A percentile compares a stretch with the other conserved stretches of the same genome.
phyloP scores from a whole-genome alignment of 2,113 vertebrate genomes.

The Gymnobelideus leadbeateri region DNA sequence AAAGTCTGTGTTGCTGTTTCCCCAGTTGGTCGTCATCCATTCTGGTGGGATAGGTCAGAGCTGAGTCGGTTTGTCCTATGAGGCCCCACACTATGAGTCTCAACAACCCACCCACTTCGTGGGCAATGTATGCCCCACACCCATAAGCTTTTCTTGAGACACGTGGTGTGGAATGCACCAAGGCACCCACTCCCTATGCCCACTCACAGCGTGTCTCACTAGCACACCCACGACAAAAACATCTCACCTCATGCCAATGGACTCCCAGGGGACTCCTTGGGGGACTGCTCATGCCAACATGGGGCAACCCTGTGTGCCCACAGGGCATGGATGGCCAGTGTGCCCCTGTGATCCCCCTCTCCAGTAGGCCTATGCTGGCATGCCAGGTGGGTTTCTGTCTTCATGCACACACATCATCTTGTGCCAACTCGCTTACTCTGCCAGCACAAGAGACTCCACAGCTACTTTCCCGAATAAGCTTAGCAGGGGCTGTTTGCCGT shows the following conservation, averaged over 20 bases:
- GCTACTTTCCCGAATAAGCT: conserved; percentile 43
- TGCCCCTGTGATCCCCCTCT: neutral
- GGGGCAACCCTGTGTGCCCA: accelerated
- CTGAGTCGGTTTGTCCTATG: conserved; percentile 31
- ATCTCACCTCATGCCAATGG: neutral
- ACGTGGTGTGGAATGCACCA: neutral
- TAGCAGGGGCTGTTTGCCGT: conserved; percentile 38
- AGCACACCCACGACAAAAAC: neutral
- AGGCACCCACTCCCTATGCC: conserved; percentile 38
- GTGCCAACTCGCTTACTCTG: conserved; percentile 33
- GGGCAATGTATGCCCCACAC: conserved; percentile 30
- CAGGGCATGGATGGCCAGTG: neutral
- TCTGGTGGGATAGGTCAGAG: neutral
- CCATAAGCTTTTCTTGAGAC: conserved; percentile 13
- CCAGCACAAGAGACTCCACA: conserved; percentile 35
- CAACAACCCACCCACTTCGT: neutral
- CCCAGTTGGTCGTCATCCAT: conserved; percentile 12
- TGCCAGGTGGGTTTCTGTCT: conserved; percentile 28
- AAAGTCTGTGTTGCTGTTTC: neutral
- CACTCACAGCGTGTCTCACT: conserved; percentile 18
- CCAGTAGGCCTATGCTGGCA: neutral
- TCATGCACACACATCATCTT: neutral
- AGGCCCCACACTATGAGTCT: conserved; percentile 11
- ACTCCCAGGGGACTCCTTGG: neutral
- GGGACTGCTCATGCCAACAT: neutral